Base-by-base conservation (phyloP, 2,888 invertebrate genomes). In the Aspidapion aeneum region DNA sequence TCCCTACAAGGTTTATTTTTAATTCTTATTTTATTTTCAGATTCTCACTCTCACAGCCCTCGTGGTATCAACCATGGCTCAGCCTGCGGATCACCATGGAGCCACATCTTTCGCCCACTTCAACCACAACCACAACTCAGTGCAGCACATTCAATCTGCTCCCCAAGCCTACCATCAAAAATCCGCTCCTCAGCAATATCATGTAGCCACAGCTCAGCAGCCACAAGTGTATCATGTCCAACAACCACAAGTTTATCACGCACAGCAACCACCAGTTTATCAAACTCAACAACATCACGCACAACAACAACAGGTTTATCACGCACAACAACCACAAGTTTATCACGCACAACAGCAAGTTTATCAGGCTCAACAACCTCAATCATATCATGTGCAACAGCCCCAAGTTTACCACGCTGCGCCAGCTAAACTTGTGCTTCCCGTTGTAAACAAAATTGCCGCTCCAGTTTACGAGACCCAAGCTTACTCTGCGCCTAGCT, bases 51-150 rank as follows among this genome's bases (percentile, higher is more conserved):
- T 79, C 54, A 64, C 77, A 71, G 75, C 76, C 63, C 65, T 77
- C 63, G 79, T 62, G 73, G 79, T 65, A 70, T 78, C 82, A n/a
- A n/a, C n/a, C n/a, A n/a, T n/a, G n/a, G n/a, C 35, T 35, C 35
- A 35, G 35, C 12, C 3, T 3, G 5, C 3, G 35, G 5, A 35
- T 12, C 35, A 35, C 35, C 67, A 69, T 21, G 63, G 22, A 35
- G 68, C 69, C 19, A 68, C 67, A 17, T 73, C 72, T 12, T 69
- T 64, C 50, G 60, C 69, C 19, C 49, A 58, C 20, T 66, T 69
- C 58, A 70, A 69, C 18, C 63, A 71, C 21, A 65, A 70, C 58
- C 64, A 67, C 21, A 63, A 66, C 48, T 62, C 62, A 1, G 58
- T 66, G 12, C 58, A 66, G 1, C 67, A 68, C 21, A 62, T 65